phyloP scores from a whole-genome alignment of 2,113 vertebrate species.

The Odocoileus virginianus region DNA sequence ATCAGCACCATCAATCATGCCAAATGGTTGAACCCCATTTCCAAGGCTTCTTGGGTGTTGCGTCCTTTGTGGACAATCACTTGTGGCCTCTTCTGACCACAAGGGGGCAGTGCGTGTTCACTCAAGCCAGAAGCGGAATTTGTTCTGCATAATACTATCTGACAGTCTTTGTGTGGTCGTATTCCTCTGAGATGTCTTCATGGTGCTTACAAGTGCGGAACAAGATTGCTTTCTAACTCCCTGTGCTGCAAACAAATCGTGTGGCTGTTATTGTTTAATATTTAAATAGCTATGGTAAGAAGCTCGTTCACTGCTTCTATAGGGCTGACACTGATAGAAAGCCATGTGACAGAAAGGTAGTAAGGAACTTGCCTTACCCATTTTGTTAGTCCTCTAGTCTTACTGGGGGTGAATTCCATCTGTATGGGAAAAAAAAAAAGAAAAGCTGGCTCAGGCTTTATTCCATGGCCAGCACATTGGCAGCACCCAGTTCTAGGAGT shows the following conservation, averaged over 20 bases:
- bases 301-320: neutral
- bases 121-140: neutral
- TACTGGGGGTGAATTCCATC: neutral
- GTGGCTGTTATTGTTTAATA: constrained; percentile 37
- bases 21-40: neutral
- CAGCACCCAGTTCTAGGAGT: neutral
- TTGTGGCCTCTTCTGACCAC: neutral
- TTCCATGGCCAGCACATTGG: neutral
- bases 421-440: neutral
- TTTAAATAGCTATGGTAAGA: neutral
- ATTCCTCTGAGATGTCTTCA: constrained; percentile 34
- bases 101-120: constrained; percentile 36
- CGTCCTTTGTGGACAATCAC: neutral
- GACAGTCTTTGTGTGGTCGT: neutral
- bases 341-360: neutral
- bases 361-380: neutral
- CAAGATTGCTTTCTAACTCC: constrained; percentile 38
- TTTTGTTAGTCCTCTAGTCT: neutral
- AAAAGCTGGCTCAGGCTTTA: neutral
- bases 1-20: neutral
- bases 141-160: neutral
- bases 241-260: constrained; percentile 21
- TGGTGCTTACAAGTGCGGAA: neutral
- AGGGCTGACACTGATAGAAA: neutral
- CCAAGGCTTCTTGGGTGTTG: neutral